Base-by-base conservation (phyloP, 2,797 vertebrate genomes). In the Phoebastria nigripes region DNA sequence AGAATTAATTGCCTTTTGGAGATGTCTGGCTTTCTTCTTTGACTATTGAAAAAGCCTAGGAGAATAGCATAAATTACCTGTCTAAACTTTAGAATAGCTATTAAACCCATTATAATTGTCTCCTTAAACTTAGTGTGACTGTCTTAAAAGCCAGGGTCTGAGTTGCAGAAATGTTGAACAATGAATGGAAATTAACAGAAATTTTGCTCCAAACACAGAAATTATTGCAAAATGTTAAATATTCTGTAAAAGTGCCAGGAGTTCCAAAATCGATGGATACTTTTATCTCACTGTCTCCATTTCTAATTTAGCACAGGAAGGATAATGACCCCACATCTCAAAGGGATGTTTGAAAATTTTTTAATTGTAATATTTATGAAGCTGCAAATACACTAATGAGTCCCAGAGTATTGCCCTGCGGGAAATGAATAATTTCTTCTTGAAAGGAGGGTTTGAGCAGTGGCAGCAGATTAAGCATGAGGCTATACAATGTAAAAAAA, bases 331-430 rank as follows among this genome's bases (percentile, higher is more conserved):
- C 4, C 6, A 56, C 31, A 63, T 82, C 87, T 93, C 74, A 94
- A 74, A 88, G n/a, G 41, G 8, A 19, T 61, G 61, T 56, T 93
- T 90, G 72, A 93, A 93, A 74, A 19, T 3, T 2, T 55, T 73
- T 93, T 86, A 93, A 94, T 86, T 86, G 52, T 58, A 49, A 90
- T 81, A 83, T 90, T 91, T 93, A 82, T 91, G 79, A 88, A 86
- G 33, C 44, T 93, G 39, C 31, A 95, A 88, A 76, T 81, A 56
- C 49, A 56, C 29, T 91, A 94, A 95, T 72, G 90, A 91, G 46
- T 86, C 72, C 61, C 82, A 78, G 26, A 65, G 20, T 61, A 46
- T 47, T 63, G 6, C 29, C 46, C 42, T 35, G 11, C 31, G 35
- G 72, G 12, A 78, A 91, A 86, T 19, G 2, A 83, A 42, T 71